Evolutionary conservation across 2,113 vertebrate genomes (phyloP), one percentile per base, ranked within the genome.

Genomic region (Tursiops truncatus): DNA sequence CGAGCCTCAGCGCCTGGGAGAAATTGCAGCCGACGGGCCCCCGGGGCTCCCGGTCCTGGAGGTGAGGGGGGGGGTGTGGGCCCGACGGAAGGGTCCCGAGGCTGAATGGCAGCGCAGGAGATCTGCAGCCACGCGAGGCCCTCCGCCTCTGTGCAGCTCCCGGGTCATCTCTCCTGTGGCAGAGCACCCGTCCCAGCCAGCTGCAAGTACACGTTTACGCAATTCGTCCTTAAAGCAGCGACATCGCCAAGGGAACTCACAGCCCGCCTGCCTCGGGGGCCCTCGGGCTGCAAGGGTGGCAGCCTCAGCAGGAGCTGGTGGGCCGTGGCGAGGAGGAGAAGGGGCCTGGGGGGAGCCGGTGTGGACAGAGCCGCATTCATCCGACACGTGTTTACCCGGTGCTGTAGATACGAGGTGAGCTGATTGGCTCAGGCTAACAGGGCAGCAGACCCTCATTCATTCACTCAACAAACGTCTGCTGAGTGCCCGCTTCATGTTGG

Each of bases 321-420:
- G 26, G n/a, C 50, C 5, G 8, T 3, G 8, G 60, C 5, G n/a
- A 31, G 41, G 70, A 36, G 31, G 11, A 3, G 20, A 25, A 38
- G 26, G 65, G 60, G 21, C 53, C 38, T 0, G 7, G 28, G 44
- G 1, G 12, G 17, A 1, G 18, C 44, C 14, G 3, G 12, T 11
- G 33, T 0, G 3, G 50, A 26, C 44, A 15, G 25, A 47, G 60
- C 60, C 58, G 7, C 1, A 2, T 2, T 31, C 33, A 10, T 8
- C 63, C 2, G 0, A 38, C 82, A 7, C 1, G 1, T 3, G 21
- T 3, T 10, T 2, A 0, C 33, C 0, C 2, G 0, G 5, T 1
- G 15, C 41, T 2, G 41, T 53, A 11, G 11, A 11, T 6, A 1
- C 8, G 9, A 21, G 20, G 14, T 13, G 20, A 47, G 65, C 38